phyloP scores from a whole-genome alignment of 2,797 vertebrate genomes.

The Rachycentron canadum region DNA sequence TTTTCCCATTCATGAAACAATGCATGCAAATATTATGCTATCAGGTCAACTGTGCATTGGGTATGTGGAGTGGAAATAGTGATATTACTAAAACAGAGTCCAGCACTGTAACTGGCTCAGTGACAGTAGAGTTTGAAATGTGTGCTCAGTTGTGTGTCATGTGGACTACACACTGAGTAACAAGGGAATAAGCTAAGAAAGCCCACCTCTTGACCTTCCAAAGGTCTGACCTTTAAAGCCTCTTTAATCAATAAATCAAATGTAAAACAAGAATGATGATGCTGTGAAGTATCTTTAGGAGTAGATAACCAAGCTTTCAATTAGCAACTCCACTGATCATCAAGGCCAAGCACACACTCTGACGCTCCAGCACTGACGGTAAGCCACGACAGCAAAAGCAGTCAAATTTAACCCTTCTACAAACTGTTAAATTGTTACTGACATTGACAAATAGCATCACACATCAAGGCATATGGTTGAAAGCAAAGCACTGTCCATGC shows the following conservation, averaged over 20 bases:
- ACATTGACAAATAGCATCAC: conserved; percentile 64
- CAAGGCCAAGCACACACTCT: conserved; percentile 35
- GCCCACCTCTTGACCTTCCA: conserved; percentile 52
- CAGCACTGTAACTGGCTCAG: neutral
- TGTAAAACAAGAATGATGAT: conserved; percentile 70
- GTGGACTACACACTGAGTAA: conserved; percentile 33
- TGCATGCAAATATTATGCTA: conserved; percentile 26
- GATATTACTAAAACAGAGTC: conserved; percentile 5
- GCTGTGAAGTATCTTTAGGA: conserved; percentile 36
- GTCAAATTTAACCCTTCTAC: conserved; percentile 29
- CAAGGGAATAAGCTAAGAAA: conserved; percentile 46
- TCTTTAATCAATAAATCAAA: conserved; percentile 73
- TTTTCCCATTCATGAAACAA: conserved; percentile 59
- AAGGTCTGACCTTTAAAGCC: conserved; percentile 57
- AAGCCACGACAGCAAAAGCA: conserved; percentile 13
- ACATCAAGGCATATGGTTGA: conserved; percentile 61
- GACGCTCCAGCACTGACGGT: neutral
- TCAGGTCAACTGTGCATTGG: conserved; percentile 29
- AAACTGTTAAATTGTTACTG: conserved; percentile 43
- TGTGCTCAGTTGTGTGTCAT: conserved; percentile 13
- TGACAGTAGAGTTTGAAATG: conserved; percentile 9
- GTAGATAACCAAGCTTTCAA: conserved; percentile 44
- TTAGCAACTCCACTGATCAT: conserved; percentile 60
- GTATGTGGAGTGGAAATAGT: conserved; percentile 16
- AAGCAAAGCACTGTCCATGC: conserved; percentile 55